phyloP scores from a whole-genome alignment of 2,113 vertebrate genomes.

The Nibea albiflora region DNA sequence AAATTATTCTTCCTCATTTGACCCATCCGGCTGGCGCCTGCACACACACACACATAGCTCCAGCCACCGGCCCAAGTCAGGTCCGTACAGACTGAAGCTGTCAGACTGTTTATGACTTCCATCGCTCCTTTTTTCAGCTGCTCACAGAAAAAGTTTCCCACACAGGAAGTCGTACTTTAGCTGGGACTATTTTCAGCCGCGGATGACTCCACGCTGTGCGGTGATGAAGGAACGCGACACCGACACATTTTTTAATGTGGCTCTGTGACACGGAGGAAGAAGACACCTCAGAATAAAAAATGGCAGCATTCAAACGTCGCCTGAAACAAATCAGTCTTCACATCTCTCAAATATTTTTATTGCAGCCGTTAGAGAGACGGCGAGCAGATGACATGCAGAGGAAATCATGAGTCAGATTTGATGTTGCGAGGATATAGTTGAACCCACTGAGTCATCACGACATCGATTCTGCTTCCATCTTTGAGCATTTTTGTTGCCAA shows the following conservation, averaged over 20 bases:
- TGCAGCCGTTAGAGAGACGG: not conserved
- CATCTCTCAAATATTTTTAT: slow-evolving; percentile 3
- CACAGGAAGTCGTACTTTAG: not conserved
- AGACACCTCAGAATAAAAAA: not conserved
- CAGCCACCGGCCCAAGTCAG: too few relatives aligned
- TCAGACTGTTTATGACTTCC: too few relatives aligned
- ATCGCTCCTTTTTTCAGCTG: too few relatives aligned
- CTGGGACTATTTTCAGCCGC: not conserved
- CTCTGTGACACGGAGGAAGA: not conserved
- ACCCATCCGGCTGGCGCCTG: too few relatives aligned
- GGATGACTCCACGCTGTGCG: too few relatives aligned
- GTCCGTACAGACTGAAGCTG: too few relatives aligned
- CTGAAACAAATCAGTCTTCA: not conserved
- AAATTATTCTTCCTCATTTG: too few relatives aligned
- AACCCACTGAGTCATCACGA: slow-evolving; percentile 55
- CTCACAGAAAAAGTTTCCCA: too few relatives aligned
- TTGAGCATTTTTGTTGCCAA: slow-evolving; percentile 34
- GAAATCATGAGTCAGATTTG: slow-evolving; percentile 44
- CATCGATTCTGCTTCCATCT: slow-evolving; percentile 37
- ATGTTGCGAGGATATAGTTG: slow-evolving; percentile 32
- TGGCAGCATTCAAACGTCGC: rapidly evolving
- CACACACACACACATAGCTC: too few relatives aligned
- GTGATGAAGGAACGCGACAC: too few relatives aligned
- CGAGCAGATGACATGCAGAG: slow-evolving; percentile 4
- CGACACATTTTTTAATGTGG: not conserved